Evolutionary conservation across 1,140 invertebrate species (phyloP).

Genomic region (Lordiphosa collinella): DNA sequence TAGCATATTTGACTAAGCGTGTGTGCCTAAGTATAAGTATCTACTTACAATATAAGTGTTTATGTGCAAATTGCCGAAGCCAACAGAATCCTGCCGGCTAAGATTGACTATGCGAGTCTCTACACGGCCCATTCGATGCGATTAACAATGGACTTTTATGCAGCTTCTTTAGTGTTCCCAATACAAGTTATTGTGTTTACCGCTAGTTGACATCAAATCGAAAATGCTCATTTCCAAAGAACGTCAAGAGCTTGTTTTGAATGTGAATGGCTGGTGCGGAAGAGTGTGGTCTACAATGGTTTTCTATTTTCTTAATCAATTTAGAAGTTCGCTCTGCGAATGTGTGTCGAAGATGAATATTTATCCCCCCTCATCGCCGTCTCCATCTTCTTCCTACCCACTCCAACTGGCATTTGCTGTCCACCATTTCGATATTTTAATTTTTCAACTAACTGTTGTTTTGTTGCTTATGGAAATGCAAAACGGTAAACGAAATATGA

Average conservation of each 20-base stretch:
- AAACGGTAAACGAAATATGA: conserved; percentile 65
- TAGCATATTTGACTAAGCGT: conserved; percentile 31
- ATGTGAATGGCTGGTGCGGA: conserved; percentile 45
- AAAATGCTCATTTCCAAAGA: conserved; percentile 64
- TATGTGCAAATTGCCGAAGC: conserved; percentile 10
- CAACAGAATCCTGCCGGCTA: conserved; percentile 26
- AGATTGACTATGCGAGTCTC: too few relatives aligned
- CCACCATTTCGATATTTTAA: conserved; percentile 27
- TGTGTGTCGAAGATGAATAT: conserved; percentile 67
- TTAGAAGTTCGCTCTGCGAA: conserved; percentile 51
- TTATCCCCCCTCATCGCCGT: conserved; percentile 17
- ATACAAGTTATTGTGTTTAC: conserved; percentile 61
- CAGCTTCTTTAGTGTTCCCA: conserved; percentile 47
- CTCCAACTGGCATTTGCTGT: background rate
- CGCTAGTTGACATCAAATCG: conserved; percentile 71
- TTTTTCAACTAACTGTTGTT: conserved; percentile 59
- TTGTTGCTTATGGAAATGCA: conserved; percentile 65
- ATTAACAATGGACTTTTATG: conserved; percentile 20
- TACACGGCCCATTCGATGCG: background rate
- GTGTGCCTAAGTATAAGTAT: background rate
- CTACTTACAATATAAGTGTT: background rate
- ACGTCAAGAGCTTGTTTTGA: conserved; percentile 46
- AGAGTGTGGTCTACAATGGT: conserved; percentile 7
- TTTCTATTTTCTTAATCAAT: conserved; percentile 69
- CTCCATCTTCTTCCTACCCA: background rate